Evolutionary conservation across 2,113 vertebrate species (phyloP).

Genomic region (Lepus americanus): DNA sequence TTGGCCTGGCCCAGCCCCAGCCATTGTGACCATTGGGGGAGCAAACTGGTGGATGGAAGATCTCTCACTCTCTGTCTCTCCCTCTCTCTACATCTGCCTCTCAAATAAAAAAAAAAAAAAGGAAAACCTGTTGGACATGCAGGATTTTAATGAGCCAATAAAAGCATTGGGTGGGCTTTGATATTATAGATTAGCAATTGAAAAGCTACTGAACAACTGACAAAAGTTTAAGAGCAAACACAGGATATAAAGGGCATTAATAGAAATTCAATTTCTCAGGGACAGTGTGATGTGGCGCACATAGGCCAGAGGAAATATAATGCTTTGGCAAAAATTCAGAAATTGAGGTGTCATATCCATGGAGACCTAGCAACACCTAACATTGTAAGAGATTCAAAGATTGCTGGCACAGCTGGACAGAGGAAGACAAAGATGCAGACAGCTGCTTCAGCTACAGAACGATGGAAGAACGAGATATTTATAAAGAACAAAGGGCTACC

Average conservation of each 20-base stretch:
- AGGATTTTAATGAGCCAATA: not conserved
- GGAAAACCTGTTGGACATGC: not conserved
- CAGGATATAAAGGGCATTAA: conserved; percentile 18
- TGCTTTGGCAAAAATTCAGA: conserved; percentile 31
- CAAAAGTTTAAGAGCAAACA: not conserved
- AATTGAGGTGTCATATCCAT: not conserved
- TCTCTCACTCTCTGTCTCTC: too few relatives aligned
- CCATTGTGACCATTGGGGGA: too few relatives aligned
- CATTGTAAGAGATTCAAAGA: not conserved
- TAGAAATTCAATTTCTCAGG: not conserved
- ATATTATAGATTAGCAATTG: not conserved
- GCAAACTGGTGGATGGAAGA: too few relatives aligned
- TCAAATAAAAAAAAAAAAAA: too few relatives aligned
- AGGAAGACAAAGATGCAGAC: not conserved
- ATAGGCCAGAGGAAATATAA: not conserved
- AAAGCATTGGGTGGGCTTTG: not conserved
- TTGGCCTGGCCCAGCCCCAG: too few relatives aligned
- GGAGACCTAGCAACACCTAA: not conserved
- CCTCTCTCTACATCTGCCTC: too few relatives aligned
- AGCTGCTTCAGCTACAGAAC: not conserved
- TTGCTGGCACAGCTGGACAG: not conserved
- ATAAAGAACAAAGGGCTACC: not conserved
- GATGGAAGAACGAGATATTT: conserved; percentile 1
- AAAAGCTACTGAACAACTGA: not conserved
- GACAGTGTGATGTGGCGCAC: not conserved